These are phyloP conservation scores for Crocuta crocuta DNA, from an alignment of 2,113 vertebrate species.

Conservation along the genomic window DNA sequence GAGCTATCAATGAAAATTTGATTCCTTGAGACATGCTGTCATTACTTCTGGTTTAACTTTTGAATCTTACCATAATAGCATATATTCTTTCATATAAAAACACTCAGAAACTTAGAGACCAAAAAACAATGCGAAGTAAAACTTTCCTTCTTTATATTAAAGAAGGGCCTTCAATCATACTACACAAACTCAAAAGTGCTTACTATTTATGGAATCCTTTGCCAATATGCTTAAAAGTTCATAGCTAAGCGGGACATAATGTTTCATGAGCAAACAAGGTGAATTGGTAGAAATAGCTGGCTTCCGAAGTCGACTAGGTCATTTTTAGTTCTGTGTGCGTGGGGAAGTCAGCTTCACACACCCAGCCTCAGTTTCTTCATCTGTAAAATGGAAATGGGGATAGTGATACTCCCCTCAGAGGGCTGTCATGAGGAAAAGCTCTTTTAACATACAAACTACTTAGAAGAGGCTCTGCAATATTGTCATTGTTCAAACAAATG, in stretches of 20 bases:
- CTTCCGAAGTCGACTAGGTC: neutral
- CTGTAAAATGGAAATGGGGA: neutral
- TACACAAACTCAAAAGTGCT: neutral
- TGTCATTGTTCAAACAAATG: neutral
- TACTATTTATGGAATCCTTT: neutral
- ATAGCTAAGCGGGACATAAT: neutral
- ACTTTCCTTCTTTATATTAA: conserved; percentile 22
- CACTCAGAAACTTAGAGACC: neutral
- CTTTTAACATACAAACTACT: neutral
- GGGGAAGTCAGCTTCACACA: neutral
- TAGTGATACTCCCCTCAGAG: neutral
- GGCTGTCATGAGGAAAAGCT: neutral
- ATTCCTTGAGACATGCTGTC: neutral
- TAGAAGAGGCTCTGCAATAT: neutral
- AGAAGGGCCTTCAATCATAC: neutral
- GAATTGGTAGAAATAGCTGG: neutral
- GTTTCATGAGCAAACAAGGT: neutral
- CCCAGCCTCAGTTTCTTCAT: neutral
- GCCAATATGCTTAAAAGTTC: neutral
- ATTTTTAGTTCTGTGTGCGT: neutral
- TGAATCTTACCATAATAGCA: neutral
- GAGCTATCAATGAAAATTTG: neutral
- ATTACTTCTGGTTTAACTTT: neutral
- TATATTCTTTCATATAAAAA: neutral
- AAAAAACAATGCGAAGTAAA: neutral